Evolutionary conservation across 2,888 invertebrate genomes (phyloP), one percentile per base, ranked within the genome.

Genomic region (Lissocephala sabroskyi): DNA sequence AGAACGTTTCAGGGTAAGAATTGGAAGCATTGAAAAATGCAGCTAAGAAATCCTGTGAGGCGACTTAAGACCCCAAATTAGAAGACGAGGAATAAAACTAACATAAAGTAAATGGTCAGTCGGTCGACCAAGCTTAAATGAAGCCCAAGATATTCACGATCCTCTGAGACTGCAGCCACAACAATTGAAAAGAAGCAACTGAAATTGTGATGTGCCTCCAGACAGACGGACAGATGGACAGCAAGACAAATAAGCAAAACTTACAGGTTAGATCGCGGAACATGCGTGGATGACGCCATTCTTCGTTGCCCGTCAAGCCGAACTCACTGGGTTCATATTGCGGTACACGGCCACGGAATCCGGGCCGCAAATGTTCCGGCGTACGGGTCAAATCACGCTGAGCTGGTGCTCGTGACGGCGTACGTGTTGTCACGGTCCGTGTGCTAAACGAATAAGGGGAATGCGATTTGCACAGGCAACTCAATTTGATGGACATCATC

Each of bases 241-340:
- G n/a, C n/a, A n/a, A n/a, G n/a, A n/a, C n/a, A n/a, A n/a, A n/a
- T n/a, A 23, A 23, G 7, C 23, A 3, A 23, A 23, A 62, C 70
- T 30, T 3, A 70, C 73, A 57, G 44, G 59, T 49, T 53, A 58
- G 29, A 3, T 51, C 46, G 0, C 59, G 56, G 23, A 59, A 70
- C 41, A 64, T 45, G 10, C 51, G 45, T 10, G 67, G 59, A 51
- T 64, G 29, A 0, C 42, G 63, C 70, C 66, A 61, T 18, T 65
- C 46, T 37, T 75, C 75, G 30, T 46, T 45, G 13, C 46, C 49
- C 0, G 49, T 54, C 3, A 59, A 23, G 0, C 54, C 70, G 11
- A 63, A 63, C 0, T 58, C 56, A 7, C 40, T 16, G 19, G 67
- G 57, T 46, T 64, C 41, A 16, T 56, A 71, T 28, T 53, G 65